These are phyloP conservation scores for Orthonevra nobilis DNA, from an alignment of 2,888 invertebrate genomes.

Conservation along the genomic window DNA sequence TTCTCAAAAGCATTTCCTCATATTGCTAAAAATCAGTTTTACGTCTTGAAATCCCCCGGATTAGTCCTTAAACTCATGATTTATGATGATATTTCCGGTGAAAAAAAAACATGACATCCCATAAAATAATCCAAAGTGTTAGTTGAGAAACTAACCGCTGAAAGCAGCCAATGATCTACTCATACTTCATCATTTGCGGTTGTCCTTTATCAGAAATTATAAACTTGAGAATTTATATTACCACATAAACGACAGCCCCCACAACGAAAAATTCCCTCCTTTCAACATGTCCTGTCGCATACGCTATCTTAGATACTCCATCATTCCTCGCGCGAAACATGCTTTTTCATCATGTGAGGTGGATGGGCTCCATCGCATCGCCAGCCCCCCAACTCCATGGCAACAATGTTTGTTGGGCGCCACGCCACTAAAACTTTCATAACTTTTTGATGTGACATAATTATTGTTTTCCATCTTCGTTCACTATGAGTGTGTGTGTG, in stretches of 20 bases:
- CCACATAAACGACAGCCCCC: constrained; percentile 44
- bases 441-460: constrained; percentile 68
- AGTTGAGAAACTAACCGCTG: constrained; percentile 12
- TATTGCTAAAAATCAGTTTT: too few relatives aligned
- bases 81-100: too few relatives aligned
- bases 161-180: constrained; percentile 35
- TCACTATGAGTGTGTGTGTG: not conserved
- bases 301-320: not conserved
- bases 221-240: constrained; percentile 57
- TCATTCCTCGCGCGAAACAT: not conserved
- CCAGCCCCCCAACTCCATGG: not conserved
- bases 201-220: constrained; percentile 56
- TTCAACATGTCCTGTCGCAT: constrained; percentile 3
- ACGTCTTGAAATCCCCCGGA: too few relatives aligned
- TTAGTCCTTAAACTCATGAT: too few relatives aligned
- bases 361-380: not conserved
- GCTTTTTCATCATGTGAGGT: not conserved
- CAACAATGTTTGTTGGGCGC: constrained; percentile 62
- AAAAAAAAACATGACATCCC: too few relatives aligned
- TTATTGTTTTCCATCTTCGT: constrained; percentile 63
- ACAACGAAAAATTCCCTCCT: constrained; percentile 13
- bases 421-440: constrained; percentile 67
- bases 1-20: too few relatives aligned
- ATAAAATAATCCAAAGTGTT: too few relatives aligned
- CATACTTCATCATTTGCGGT: constrained; percentile 50